These are phyloP conservation scores for Callionymus lyra DNA, from an alignment of 2,113 vertebrate genomes.

Conservation along the genomic window DNA sequence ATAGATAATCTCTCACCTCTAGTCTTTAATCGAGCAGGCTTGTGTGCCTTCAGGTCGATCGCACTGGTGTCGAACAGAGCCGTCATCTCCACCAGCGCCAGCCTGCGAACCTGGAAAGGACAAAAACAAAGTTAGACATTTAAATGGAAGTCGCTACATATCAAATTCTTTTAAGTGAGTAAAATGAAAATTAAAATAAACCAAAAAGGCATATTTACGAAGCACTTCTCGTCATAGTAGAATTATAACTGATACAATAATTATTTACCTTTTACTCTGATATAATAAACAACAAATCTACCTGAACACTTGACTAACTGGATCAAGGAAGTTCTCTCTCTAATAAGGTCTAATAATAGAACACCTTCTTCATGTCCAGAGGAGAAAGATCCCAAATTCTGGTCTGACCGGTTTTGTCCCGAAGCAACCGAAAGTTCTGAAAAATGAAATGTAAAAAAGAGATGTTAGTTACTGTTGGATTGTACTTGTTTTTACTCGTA, in stretches of 20 bases:
- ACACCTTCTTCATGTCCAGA: constrained; percentile 87
- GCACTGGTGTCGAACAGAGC: constrained; percentile 83
- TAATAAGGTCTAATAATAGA: neutral
- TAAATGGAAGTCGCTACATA: too few species aligned
- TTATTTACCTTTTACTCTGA: too few species aligned
- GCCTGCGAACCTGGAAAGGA: constrained; percentile 59
- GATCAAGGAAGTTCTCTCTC: neutral
- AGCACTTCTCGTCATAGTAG: too few species aligned
- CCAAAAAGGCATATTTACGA: too few species aligned
- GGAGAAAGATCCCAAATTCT: constrained; percentile 83
- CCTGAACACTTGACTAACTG: neutral
- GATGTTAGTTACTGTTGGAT: neutral
- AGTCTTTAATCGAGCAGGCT: constrained; percentile 81
- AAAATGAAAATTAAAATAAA: too few species aligned
- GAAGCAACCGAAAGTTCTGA: constrained; percentile 81
- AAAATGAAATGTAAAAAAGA: neutral
- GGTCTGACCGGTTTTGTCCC: constrained; percentile 91
- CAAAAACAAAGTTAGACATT: too few species aligned
- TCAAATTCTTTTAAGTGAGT: too few species aligned
- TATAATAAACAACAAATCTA: too few species aligned
- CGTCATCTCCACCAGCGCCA: constrained; percentile 87
- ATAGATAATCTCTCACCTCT: constrained; percentile 67
- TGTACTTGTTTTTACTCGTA: neutral
- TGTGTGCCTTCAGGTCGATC: constrained; percentile 83
- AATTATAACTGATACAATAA: too few species aligned